Percentiles rank a stretch among this genome's conserved stretches.
Conservation (phyloP, 2,113 vertebrate genomes). For the Lophius piscatorius region DNA sequence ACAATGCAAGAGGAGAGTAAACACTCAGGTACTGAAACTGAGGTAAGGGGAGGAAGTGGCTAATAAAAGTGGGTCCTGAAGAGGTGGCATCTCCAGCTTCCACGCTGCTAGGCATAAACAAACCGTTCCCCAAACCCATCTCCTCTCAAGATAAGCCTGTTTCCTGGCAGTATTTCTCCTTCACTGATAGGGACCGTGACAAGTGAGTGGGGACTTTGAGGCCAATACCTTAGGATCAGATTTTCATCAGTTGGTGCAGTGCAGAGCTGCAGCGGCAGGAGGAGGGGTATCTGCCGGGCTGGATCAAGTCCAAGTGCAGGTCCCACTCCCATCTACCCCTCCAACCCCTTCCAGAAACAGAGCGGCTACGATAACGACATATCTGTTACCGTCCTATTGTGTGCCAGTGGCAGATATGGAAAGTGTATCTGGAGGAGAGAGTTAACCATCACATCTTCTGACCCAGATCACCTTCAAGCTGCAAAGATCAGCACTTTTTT, state of each 20-base stretch:
- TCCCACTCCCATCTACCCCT: conserved; percentile 29
- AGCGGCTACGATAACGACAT: conserved; percentile 51
- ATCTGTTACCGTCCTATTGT: conserved; percentile 50
- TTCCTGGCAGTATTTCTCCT: conserved; percentile 48
- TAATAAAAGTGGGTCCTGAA: conserved; percentile 27
- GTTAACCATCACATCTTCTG: conserved; percentile 60
- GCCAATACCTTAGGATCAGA: conserved; percentile 46
- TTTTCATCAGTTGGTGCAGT: conserved; percentile 61
- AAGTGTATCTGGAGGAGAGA: conserved; percentile 60
- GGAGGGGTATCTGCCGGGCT: conserved; percentile 49
- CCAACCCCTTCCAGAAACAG: conserved; percentile 20
- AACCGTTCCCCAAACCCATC: conserved; percentile 45
- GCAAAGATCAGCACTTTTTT: conserved; percentile 24
- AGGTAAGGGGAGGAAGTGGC: conserved; percentile 34
- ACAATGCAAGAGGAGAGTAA: conserved; percentile 21
- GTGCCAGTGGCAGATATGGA: conserved; percentile 48
- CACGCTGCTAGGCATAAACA: conserved; percentile 50
- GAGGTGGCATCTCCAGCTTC: conserved; percentile 19
- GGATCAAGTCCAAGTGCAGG: conserved; percentile 60
- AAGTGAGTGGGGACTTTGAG: conserved; percentile 43
- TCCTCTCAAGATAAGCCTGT: conserved; percentile 54
- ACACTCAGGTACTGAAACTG: conserved; percentile 47
- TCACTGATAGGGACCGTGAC: conserved; percentile 32
- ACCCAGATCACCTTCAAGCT: conserved; percentile 63
- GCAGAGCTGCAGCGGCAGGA: conserved; percentile 58